Evolutionary conservation across 2,113 vertebrate species (phyloP), one percentile per base, ranked within the genome.

Genomic region (Marcusenius ussheri): DNA sequence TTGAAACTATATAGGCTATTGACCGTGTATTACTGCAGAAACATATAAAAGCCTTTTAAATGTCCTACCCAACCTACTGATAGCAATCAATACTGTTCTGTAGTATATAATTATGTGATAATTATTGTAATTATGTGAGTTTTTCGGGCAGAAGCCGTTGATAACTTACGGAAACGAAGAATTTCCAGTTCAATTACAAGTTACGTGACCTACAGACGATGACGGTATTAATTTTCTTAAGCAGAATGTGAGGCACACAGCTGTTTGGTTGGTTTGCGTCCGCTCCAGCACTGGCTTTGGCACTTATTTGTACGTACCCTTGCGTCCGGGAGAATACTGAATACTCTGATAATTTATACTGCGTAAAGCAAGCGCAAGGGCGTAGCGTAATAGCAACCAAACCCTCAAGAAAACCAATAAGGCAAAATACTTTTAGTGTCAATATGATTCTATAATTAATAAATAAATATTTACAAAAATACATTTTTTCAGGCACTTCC

Each of bases 381-480:
- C 58, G 24, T n/a, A 66, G 58, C 9, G 24, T 66, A 77, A 77
- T 39, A 31, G 31, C 31, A 39, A 42, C 10, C 3, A 42, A 39
- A 80, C 35, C 74, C 35, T 7, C 35, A 80, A 42, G 17, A 80
- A 80, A 80, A 80, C 74, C 31, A 80, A 19, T 42, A 80, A 93
- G 46, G 91, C 91, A 49, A 90, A 31, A 93, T 89, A 91, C 86
- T 10, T 86, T 74, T 74, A 92, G 88, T 87, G 89, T 90, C 88
- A 83, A 88, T 50, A 88, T 91, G 51, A n/a, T 85, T 47, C 35
- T 47, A 85, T n/a, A 91, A 95, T 94, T 94, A 95, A 95, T 95
- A 94, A 94, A 93, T 93, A 94, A 89, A 93, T 93, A 93, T 94
- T 90, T 94, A 93, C 93, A 95, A 93, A 93, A 90, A 47, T 85